A percentile compares a stretch with the other conserved stretches of the same genome.
These are phyloP conservation scores for Cromileptes altivelis DNA, from an alignment of 2,113 vertebrate genomes.

Conservation along the genomic window DNA sequence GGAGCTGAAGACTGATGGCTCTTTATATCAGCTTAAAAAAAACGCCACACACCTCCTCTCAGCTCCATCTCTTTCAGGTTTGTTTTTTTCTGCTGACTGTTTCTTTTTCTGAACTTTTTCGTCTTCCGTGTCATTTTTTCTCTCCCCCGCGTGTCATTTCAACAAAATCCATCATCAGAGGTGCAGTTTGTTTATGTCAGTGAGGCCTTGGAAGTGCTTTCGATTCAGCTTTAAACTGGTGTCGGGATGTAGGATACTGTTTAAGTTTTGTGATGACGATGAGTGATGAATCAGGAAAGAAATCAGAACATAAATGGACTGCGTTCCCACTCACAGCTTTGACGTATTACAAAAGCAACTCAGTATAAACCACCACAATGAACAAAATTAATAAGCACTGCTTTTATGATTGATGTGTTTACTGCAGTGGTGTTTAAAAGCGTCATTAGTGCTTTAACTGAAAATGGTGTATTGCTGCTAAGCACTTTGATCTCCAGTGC, in stretches of 20 bases:
- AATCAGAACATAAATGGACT: constrained; percentile 4
- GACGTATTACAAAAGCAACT: constrained; percentile 36
- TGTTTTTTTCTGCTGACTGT: constrained; percentile 73
- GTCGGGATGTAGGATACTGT: constrained; percentile 46
- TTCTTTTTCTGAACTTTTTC: constrained; percentile 68
- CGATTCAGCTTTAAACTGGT: constrained; percentile 33
- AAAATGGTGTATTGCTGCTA: constrained; percentile 15
- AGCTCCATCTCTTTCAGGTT: constrained; percentile 62
- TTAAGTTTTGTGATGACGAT: constrained; percentile 40
- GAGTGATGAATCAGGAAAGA: constrained; percentile 62
- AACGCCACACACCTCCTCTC: constrained; percentile 48
- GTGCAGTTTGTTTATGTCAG: constrained; percentile 63
- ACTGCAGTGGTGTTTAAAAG: constrained; percentile 48
- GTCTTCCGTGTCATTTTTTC: constrained; percentile 43
- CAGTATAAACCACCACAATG: constrained; percentile 40
- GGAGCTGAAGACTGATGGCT: constrained; percentile 76
- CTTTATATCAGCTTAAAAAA: constrained; percentile 66
- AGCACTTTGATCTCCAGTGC: constrained; percentile 61
- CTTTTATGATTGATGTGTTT: constrained; percentile 72
- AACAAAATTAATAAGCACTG: constrained; percentile 52
- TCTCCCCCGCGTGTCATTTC: constrained; percentile 51
- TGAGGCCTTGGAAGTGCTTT: constrained; percentile 46
- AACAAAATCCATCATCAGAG: constrained; percentile 66
- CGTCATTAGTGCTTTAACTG: constrained; percentile 51
- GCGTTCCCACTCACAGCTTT: constrained; percentile 37